Evolutionary conservation across 2,113 vertebrate genomes (phyloP).

Genomic region (Odontesthes bonariensis): DNA sequence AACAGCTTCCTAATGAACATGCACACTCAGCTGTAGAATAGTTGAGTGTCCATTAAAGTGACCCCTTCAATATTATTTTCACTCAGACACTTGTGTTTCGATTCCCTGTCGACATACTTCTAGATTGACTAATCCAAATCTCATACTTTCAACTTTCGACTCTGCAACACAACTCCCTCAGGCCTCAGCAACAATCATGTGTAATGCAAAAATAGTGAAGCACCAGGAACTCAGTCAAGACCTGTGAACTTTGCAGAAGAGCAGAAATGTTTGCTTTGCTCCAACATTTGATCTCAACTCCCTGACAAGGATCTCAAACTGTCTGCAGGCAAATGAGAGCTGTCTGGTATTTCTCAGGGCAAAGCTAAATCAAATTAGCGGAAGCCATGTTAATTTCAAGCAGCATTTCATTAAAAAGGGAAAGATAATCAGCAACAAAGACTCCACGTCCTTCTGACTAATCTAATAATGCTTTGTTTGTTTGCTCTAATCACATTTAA

Average conservation of each 20-base stretch:
- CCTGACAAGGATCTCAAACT: conserved; percentile 77
- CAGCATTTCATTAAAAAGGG: conserved; percentile 81
- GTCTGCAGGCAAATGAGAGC: conserved; percentile 71
- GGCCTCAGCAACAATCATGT: conserved; percentile 25
- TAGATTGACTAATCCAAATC: not conserved
- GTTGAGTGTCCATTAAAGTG: conserved; percentile 18
- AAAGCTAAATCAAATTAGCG: conserved; percentile 79
- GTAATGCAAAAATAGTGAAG: conserved; percentile 21
- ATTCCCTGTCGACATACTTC: conserved; percentile 5
- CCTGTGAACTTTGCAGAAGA: conserved; percentile 68
- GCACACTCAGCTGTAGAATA: conserved; percentile 13
- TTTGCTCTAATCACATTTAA: conserved; percentile 83
- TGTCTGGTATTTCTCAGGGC: conserved; percentile 75
- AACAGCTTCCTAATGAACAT: conserved; percentile 37
- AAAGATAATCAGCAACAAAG: conserved; percentile 78
- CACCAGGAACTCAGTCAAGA: conserved; percentile 58
- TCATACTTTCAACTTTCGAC: conserved; percentile 3
- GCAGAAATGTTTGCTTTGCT: conserved; percentile 56
- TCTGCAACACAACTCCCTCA: not conserved
- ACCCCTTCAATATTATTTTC: conserved; percentile 16
- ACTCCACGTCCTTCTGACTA: conserved; percentile 79
- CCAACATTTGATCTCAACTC: conserved; percentile 58
- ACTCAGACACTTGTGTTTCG: conserved; percentile 4
- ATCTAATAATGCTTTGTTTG: conserved; percentile 81
- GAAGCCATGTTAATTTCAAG: conserved; percentile 81